Base-by-base conservation (phyloP, 2,888 invertebrate genomes). In the Stenichneumon culpator region DNA sequence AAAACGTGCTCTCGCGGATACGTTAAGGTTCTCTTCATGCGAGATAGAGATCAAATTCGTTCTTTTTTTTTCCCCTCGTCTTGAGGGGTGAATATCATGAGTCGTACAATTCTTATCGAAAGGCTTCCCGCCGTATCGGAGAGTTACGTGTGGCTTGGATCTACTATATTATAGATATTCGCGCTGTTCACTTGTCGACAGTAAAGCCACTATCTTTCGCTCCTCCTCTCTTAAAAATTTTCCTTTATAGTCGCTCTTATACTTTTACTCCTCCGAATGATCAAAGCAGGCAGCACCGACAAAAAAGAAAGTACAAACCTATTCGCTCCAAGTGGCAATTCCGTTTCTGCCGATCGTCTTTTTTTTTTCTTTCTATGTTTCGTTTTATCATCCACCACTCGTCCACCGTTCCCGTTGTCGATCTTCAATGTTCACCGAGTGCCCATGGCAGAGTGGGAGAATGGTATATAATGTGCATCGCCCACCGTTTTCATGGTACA, bases 31-130 rank as follows among this genome's bases (percentile, higher is more conserved):
- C 19, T 68, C n/a, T 68, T 68, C 11, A 44, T 6, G 25, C 28
- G 28, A 16, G 4, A 32, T 60, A 25, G 32, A 32, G 32, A 28
- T 83, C 70, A 39, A 70, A n/a, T 79, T 47, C 69, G 68, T 73
- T 63, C 65, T 69, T 16, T 22, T 69, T 65, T 47, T 52, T 65
- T 14, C 3, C 44, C 69, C 65, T 36, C 25, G 50, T 25, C 68
- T 22, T 7, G 28, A 69, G 47, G n/a, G 73, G 25, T 65, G 54
- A 44, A 67, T 67, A 9, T 67, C 73, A 63, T 65, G 47, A 65
- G 32, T 72, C 14, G 52, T 19, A 60, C 22, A 16, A 22, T 6
- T 14, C 16, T 32, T 39, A 9, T 28, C 22, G 19, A 11, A 60
- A 54, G 11, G 5, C 11, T 60, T 67, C 22, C 28, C 9, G 16